Conservation (phyloP, 2,113 vertebrate genomes). For the Callipepla californica region DNA sequence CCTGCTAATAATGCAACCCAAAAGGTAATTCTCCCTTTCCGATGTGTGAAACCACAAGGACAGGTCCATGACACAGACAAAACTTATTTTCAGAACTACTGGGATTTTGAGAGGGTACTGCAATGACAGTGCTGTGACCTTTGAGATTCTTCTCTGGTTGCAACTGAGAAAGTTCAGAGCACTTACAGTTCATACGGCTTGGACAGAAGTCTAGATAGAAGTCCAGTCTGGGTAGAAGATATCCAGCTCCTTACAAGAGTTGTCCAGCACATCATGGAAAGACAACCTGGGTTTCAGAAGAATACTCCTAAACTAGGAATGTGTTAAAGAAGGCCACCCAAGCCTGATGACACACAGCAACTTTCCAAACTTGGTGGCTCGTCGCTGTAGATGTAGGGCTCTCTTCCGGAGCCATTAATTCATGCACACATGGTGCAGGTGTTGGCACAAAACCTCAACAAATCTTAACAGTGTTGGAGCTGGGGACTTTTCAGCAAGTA, state of each 20-base stretch:
- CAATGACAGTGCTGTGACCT: background rate
- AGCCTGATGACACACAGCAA: background rate
- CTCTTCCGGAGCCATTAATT: background rate
- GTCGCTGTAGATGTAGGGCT: background rate
- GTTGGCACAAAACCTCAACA: background rate
- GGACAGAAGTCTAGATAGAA: too few relatives aligned
- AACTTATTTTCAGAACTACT: background rate
- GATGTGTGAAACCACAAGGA: background rate
- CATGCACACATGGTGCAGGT: background rate
- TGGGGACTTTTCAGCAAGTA: background rate
- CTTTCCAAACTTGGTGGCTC: background rate
- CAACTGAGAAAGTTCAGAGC: background rate
- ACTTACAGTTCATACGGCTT: fast-evolving
- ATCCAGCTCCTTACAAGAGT: background rate
- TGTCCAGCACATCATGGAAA: background rate
- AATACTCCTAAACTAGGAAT: background rate
- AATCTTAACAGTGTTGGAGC: background rate
- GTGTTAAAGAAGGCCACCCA: background rate
- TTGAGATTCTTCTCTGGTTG: background rate
- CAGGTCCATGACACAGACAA: background rate
- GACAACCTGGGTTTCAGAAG: background rate
- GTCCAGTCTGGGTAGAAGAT: background rate
- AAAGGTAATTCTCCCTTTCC: background rate
- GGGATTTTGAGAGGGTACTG: background rate
- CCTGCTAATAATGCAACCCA: constrained; percentile 38